Conservation (phyloP, 1,140 invertebrate species). For the Tetragnatha versicolor region DNA sequence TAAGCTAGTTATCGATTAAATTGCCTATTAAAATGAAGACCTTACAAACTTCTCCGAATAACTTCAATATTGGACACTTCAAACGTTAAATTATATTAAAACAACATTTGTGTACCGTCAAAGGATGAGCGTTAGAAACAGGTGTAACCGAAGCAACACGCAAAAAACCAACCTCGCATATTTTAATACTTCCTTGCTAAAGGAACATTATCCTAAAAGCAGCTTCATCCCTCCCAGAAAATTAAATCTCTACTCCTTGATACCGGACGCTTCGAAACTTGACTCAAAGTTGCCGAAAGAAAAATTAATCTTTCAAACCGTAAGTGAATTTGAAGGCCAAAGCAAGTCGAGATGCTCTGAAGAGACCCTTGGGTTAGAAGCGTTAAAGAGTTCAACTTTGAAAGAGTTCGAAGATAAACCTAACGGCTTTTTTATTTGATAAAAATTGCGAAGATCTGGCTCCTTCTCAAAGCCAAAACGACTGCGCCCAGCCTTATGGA, state of each 20-base stretch:
- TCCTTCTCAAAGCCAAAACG: neutral
- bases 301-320: constrained; percentile 27
- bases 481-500: neutral
- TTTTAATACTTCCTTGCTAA: no score
- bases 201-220: neutral
- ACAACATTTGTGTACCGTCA: no score
- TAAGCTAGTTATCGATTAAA: no score
- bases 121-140: no score
- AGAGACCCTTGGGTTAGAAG: constrained; percentile 32
- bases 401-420: constrained; percentile 39
- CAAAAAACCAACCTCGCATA: no score
- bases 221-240: no score
- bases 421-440: constrained; percentile 33
- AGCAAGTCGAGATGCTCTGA: neutral
- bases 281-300: constrained; percentile 24
- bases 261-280: neutral
- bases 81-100: no score
- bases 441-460: constrained; percentile 13
- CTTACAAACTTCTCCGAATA: no score
- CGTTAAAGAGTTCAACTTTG: constrained; percentile 29
- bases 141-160: no score
- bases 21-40: no score
- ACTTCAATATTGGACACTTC: no score
- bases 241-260: constrained; percentile 9
- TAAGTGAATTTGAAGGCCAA: constrained; percentile 36